Base-by-base conservation (phyloP, 2,888 invertebrate species). In the Noctua pronuba region DNA sequence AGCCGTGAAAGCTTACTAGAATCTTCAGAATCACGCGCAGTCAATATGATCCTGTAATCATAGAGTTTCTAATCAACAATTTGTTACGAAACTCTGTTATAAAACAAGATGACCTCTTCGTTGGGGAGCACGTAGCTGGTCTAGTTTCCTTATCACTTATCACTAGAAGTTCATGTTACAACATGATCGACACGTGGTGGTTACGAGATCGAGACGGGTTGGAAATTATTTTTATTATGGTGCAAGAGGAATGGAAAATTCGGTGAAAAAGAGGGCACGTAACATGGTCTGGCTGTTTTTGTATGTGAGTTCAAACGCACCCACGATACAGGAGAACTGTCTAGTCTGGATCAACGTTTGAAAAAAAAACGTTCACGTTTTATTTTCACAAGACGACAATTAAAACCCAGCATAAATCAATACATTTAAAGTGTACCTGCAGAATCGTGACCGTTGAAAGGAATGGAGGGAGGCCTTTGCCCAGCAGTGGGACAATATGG, bases 111-210 rank as follows among this genome's bases (percentile, higher is more conserved):
- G 71, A 78, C 79, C 78, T 28, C 60, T 78, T 60, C 73, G 21
- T 11, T 78, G 71, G 78, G 78, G 46, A 28, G 5, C 35, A 60
- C 44, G 41, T 49, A 3, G 3, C 44, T 65, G 65, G 8, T 60
- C 66, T 28, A 71, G 18, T 70, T 79, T 18, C 1, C 2, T 79
- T 71, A 79, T 71, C 70, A 8, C n/a, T 77, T 58, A 66, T 75
- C 58, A 66, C 2, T n/a, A 71, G 10, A 52, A 77, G 77, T 78
- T 70, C 44, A 31, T 1, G n/a, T 77, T 65, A 46, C 62, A 7
- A 69, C 18, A 31, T 31, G 18, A 46, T 55, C 7, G 21, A n/a
- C 58, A 76, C 10, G 58, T 49, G 49, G 46, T 49, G 31, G 38
- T 24, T 31, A 65, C 5, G 46, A 35, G n/a, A 74, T 16, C 8